A percentile compares a stretch with the other conserved stretches of the same genome.
phyloP scores from a whole-genome alignment of 1,140 invertebrate genomes.

The Aphis gossypii region DNA sequence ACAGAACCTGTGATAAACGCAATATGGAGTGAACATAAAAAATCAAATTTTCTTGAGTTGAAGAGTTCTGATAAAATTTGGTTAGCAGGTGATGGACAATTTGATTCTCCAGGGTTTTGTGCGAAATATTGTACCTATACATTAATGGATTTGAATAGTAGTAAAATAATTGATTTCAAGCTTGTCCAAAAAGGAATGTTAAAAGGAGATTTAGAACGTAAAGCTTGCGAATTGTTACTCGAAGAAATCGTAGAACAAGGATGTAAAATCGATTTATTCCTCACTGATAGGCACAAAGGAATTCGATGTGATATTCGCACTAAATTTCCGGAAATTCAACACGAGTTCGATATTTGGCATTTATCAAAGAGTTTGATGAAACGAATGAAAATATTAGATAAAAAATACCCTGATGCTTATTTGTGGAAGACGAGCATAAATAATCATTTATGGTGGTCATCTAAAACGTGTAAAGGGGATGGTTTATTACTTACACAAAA shows the following conservation, averaged over 20 bases:
- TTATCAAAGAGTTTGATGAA: neutral
- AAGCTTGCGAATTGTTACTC: neutral
- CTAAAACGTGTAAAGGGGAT: neutral
- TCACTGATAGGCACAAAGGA: neutral
- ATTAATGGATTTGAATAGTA: constrained; percentile 12
- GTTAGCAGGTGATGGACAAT: constrained; percentile 47
- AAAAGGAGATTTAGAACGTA: neutral
- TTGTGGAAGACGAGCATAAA: constrained; percentile 36
- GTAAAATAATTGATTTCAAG: constrained; percentile 35
- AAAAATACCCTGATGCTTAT: neutral
- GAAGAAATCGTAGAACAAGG: neutral
- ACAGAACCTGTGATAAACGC: neutral
- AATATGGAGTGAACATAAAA: neutral
- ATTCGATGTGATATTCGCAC: neutral
- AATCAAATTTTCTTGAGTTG: neutral
- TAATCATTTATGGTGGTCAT: constrained; percentile 44
- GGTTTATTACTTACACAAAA: neutral
- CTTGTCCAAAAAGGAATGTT: constrained; percentile 28
- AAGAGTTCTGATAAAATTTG: neutral
- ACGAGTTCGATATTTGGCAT: neutral
- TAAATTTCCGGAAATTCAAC: neutral
- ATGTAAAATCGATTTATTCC: neutral
- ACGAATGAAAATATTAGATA: neutral
- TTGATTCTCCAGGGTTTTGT: constrained; percentile 36
- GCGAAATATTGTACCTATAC: constrained; percentile 32